Evolutionary conservation across 2,113 vertebrate species (phyloP), one percentile per base, ranked within the genome.

Genomic region (Hyperopisus bebe): DNA sequence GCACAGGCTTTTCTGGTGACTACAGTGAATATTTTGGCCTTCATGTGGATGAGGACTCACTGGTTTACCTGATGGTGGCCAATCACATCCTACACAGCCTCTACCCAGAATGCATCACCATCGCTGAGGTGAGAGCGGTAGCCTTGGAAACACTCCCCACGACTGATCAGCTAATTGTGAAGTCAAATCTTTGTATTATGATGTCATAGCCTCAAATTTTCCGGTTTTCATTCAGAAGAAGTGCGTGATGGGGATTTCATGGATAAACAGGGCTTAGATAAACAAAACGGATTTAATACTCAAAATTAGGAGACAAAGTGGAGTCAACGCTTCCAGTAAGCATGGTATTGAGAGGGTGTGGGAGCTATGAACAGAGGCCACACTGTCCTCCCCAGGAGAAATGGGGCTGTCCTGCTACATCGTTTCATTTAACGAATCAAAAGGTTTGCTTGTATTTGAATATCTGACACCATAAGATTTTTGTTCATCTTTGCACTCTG

Each of bases 1-100:
- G 97, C 93, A 46, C 92, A 1, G 91, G 92, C 42, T 99, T 99
- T 95, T 97, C 97, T 15, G 98, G 98, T 50, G 97, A 97, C 94
- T 99, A 99, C 93, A 95, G 94, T 6, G 98, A 99, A 93, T 99
- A 99, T 95, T 99, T 99, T 95, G 98, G 98, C 90, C 96, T 99
- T 9, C 98, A 99, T 0, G 98, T 99, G 90, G 97, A 99, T 91
- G 98, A 99, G 93, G 98, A 99, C 92, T 97, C 98, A 48, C 90
- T 99, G 92, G 95, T 96, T 92, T 99, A 99, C 90, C 95, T 99
- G 90, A 98, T 97, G 96, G 93, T 99, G 92, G 97, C 98, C 91
- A 99, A 99, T 94, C 95, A 99, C 93, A 96, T 99, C 93, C 92
- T 96, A 91, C 97, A 98, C 74, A 95, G 92, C 0, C 95, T 99